Base-by-base conservation (phyloP, 1,140 invertebrate species). In the Drosophila nebulosa region DNA sequence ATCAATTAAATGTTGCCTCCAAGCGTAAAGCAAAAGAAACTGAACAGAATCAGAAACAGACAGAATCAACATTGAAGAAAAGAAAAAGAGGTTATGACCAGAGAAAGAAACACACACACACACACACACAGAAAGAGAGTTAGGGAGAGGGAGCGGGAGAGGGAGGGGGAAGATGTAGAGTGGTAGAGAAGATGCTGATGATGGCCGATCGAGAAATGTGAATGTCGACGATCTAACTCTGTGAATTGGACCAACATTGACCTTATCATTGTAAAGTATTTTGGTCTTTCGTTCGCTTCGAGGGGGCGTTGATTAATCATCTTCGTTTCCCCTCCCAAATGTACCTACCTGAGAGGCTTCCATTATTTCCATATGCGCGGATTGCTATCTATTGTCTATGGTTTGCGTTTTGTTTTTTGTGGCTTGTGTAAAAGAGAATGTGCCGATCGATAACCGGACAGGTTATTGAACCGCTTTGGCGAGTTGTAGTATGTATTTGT, bases 1-100 rank as follows among this genome's bases (percentile, higher is more conserved):
- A 88, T 88, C 83, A 88, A 88, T 88, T 88, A 88, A 83, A 83
- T 83, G 69, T 42, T 83, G 83, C 83, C 83, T 88, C 75, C 60
- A 69, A 88, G 79, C 83, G 79, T 71, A 73, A 79, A 72, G 79
- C 69, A 69, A 73, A 64, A 64, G 74, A 79, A 55, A 46, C 52
- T 26, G 26, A 55, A 55, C 52, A 55, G 39, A 46, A 46, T 46
- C 39, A 12, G 9, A 46, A 46, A 46, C 39, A 46, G 39, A 46
- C 39, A 85, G 59, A 39, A 21, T 59, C 51, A 30, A 62, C 27
- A 39, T 57, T 68, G 35, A 46, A 26, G 36, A 16, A 1, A 26
- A 55, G 14, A 27, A 75, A 85, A 86, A 81, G 84, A 85, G 78
- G 83, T 86, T 86, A 86, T 73, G 60, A 79, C 61, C 81, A 70